Base-by-base conservation (phyloP, 2,888 invertebrate species). In the Cantharis rustica region DNA sequence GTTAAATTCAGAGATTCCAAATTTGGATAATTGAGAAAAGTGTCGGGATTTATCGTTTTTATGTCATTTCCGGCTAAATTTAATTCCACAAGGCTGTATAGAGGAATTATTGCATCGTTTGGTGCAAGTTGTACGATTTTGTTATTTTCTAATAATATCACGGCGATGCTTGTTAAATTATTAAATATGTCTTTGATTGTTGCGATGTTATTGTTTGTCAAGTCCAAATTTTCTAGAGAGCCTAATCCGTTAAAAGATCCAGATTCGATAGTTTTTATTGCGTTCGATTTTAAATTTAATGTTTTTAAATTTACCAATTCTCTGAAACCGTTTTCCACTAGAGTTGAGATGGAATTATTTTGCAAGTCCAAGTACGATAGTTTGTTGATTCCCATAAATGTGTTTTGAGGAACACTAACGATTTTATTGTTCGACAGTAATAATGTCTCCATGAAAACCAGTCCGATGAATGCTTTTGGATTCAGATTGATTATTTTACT, bases 311-410 rank as follows among this genome's bases (percentile, higher is more conserved):
- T 83, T 0, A 80, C 71, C 17, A 88, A 72, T 76, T 88, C 87
- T 16, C 81, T 75, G 78, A 88, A 88, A 7, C 86, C 87, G 61
- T 85, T 82, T 9, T 84, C 83, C 0, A 83, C 80, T n/a, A 88
- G 77, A 20, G 82, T 80, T 10, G 77, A 79, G n/a, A 88, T 84
- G 3, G 83, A 77, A 79, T 88, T 88, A 71, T 86, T 81, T 7
- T 83, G 78, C 69, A 88, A 71, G 78, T 87, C 81, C 15, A 88
- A 80, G n/a, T 69, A 78, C 23, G 80, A 78, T n/a, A 88, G 81
- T 75, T 88, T 88, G 75, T 86, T 87, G 9, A 87, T 85, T 2
- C 87, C 87, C 13, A 75, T 82, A 76, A 88, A 88, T 1, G 86
- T 87, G 13, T 84, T 85, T 0, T 87, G 84, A 66, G 82, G 82